These are phyloP conservation scores for Tinea trinotella DNA, from an alignment of 2,888 invertebrate species.

Conservation along the genomic window DNA sequence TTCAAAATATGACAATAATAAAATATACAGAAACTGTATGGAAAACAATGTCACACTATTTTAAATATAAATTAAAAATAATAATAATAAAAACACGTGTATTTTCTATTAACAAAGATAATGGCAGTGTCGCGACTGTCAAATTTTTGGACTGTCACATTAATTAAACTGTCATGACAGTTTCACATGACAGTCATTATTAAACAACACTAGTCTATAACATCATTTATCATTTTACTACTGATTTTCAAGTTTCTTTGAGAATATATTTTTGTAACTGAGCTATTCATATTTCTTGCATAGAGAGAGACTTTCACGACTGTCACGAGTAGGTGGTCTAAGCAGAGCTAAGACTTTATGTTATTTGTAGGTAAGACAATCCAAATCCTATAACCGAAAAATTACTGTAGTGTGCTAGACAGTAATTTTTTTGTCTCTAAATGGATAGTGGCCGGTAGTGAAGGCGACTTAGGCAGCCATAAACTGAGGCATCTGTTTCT, in stretches of 20 bases:
- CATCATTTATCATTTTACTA: slow-evolving; percentile 6
- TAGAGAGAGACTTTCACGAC: too few species aligned
- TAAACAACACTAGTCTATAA: slow-evolving; percentile 26
- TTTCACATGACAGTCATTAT: slow-evolving; percentile 60
- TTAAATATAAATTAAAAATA: background rate
- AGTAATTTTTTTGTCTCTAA: too few species aligned
- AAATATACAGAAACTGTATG: background rate
- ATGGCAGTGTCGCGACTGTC: background rate
- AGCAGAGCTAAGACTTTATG: too few species aligned
- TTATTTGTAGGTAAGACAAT: too few species aligned
- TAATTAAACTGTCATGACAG: slow-evolving; percentile 55
- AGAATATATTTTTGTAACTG: background rate
- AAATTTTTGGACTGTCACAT: slow-evolving; percentile 29
- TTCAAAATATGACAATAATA: background rate
- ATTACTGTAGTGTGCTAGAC: too few species aligned
- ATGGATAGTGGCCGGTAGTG: too few species aligned
- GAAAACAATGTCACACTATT: background rate
- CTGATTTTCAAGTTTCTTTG: background rate
- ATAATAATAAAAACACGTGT: background rate
- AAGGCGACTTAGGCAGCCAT: too few species aligned
- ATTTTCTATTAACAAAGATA: background rate
- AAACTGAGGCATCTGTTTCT: too few species aligned
- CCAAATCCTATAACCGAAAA: too few species aligned
- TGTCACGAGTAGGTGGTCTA: too few species aligned
- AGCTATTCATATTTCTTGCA: too few species aligned